Base-by-base conservation (phyloP, 1,140 invertebrate genomes). In the Spodoptera frugiperda region DNA sequence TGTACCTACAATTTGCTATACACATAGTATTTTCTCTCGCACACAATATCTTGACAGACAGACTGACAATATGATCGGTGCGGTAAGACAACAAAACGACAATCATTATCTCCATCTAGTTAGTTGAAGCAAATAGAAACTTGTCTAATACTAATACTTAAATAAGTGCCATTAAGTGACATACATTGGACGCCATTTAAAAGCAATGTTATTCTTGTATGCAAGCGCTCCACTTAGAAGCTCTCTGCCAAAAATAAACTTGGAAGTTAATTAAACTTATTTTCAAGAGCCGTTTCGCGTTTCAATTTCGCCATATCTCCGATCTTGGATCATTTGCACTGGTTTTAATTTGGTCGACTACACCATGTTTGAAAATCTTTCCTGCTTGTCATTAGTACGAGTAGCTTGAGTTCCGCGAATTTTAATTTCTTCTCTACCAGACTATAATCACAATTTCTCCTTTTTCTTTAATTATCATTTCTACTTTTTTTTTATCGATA, bases 1-100 rank as follows among this genome's bases (percentile, higher is more conserved):
- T 44, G 30, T 61, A 61, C n/a, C 30, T 61, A 61, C 33, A 61
- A 61, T 61, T 61, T 61, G 25, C 54, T 15, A 9, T 61, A 61
- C n/a, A n/a, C n/a, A n/a, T 44, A 61, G 57, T 30, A n/a, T 59
- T 59, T 59, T 39, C 30, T 39, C n/a, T 15, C 15, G 15, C 51
- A 39, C n/a, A 39, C 25, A 39, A 61, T 63, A 17, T 44, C 15
- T 63, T 63, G 33, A 44, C 57, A 61, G 57, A 44, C 59, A 63
- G 44, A 15, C 33, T 39, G 59, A 63, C 59, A 63, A 63, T 15
- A 39, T 63, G 59, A 63, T 63, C 3, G 59, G 44, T 63, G 30
- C 9, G 59, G 44, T 44, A 44, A 4, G 15, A 10, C 11, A 63
- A 17, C 15, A 44, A 17, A 63, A 63, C 33, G 33, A 63, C 44